phyloP scores from a whole-genome alignment of 1,140 invertebrate species.

The Zaprionus kolodkinae region DNA sequence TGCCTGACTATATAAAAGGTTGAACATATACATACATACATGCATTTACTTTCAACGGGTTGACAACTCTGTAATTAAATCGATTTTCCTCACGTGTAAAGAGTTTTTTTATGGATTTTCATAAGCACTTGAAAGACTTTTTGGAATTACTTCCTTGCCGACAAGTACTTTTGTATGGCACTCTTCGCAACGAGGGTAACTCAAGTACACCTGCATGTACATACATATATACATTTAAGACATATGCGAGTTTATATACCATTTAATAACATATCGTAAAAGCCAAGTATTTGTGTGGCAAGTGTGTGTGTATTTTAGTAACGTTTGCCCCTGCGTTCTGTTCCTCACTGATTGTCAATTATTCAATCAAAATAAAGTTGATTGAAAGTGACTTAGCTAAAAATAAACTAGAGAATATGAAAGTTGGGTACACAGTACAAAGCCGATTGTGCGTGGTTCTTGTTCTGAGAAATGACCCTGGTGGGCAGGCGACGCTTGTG shows the following conservation, averaged over 20 bases:
- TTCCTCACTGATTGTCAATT: slow-evolving; percentile 1
- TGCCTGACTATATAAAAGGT: background rate
- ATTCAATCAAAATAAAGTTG: slow-evolving; percentile 20
- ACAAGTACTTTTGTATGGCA: background rate
- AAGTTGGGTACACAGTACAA: slow-evolving; percentile 16
- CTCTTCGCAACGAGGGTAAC: background rate
- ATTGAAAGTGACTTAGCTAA: slow-evolving; percentile 24
- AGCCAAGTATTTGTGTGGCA: background rate
- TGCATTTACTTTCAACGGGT: background rate
- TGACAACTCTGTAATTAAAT: slow-evolving; percentile 22
- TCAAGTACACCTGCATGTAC: background rate
- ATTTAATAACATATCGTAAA: slow-evolving; percentile 2
- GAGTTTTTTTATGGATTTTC: slow-evolving; percentile 60
- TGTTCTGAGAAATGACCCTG: slow-evolving; percentile 1
- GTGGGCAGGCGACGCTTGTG: background rate
- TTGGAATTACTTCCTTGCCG: slow-evolving; percentile 12
- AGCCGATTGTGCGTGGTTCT: slow-evolving; percentile 2
- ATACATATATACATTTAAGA: background rate
- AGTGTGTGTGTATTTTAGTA: background rate
- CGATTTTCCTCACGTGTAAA: slow-evolving; percentile 13
- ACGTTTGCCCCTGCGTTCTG: background rate
- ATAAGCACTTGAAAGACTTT: slow-evolving; percentile 32
- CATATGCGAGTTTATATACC: background rate
- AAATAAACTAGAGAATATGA: slow-evolving; percentile 15
- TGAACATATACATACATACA: background rate